Base-by-base conservation (phyloP, 2,888 invertebrate species). In the Bombylius major region DNA sequence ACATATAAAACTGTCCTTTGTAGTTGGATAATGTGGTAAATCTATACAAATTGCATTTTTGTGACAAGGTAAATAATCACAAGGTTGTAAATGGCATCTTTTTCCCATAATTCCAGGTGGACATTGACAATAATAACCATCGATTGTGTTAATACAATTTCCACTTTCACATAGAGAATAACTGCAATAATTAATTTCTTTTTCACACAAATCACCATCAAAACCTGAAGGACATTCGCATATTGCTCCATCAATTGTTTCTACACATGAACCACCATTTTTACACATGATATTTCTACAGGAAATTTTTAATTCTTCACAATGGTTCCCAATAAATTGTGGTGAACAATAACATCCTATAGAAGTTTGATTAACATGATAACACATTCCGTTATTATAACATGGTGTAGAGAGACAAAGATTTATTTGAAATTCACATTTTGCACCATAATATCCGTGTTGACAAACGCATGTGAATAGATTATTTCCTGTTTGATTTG, bases 41-140 rank as follows among this genome's bases (percentile, higher is more conserved):
- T 79, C 78, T 4, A 73, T 58, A 61, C 80, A 80, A 51, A 75
- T 68, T 2, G 70, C 65, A 61, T 75, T 73, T 13, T 60, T 60
- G 47, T 68, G 68, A 62, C 83, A 83, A 0, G 81, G 81, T 51
- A 73, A 66, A 64, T 76, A 78, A 61, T 77, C 77, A 64, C 85
- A 85, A 6, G 84, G 78, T 47, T 77, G 63, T 34, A 78, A 66
- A 63, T 77, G 76, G 62, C 81, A 81, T 54, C 78, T 71, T 55
- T 71, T 72, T 5, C 82, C 82, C 32, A 79, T 69, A 62, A 71
- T 77, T 36, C 80, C 80, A 4, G 71, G 67, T 33, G 65, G 65
- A 62, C 81, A 81, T 33, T 71, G 60, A 61, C 81, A 81, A 47
- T 68, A 66, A 69, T 75, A 80, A 1, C 75, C 74, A 36, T 66